phyloP scores from a whole-genome alignment of 2,888 invertebrate genomes.

The Achlya flavicornis region DNA sequence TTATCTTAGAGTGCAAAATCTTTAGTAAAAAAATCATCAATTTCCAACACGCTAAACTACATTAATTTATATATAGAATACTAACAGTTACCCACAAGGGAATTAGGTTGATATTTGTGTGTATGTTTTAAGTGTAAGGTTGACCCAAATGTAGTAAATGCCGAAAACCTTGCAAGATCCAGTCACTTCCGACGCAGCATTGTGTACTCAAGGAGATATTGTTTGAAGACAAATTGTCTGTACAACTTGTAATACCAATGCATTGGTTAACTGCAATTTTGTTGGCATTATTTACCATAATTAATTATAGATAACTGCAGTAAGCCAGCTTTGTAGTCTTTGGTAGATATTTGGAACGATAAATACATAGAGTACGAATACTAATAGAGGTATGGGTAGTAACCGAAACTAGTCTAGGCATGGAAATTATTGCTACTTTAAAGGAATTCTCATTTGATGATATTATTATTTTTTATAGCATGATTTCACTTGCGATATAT shows the following conservation, averaged over 20 bases:
- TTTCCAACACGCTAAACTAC: not conserved
- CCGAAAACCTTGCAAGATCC: constrained; percentile 12
- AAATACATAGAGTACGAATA: too few relatives aligned
- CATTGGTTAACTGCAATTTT: constrained; percentile 1
- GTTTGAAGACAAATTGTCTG: constrained; percentile 6
- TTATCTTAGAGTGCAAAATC: not conserved
- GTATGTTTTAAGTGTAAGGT: constrained; percentile 18
- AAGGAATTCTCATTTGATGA: too few relatives aligned
- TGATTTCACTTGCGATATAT: too few relatives aligned
- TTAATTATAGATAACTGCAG: not conserved
- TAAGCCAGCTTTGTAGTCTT: too few relatives aligned
- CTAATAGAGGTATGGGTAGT: too few relatives aligned
- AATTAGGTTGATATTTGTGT: constrained; percentile 17
- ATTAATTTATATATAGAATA: not conserved
- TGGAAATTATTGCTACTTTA: too few relatives aligned
- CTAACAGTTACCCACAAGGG: constrained; percentile 14
- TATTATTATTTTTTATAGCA: too few relatives aligned
- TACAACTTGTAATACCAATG: not conserved
- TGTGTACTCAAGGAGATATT: constrained; percentile 11
- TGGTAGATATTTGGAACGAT: too few relatives aligned
- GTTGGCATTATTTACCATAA: not conserved
- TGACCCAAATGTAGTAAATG: constrained; percentile 19
- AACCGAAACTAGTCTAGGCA: too few relatives aligned
- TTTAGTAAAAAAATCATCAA: not conserved
- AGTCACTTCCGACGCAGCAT: constrained; percentile 10